These are phyloP conservation scores for Ammodramus savannarum DNA, from an alignment of 2,113 vertebrate genomes.

Conservation along the genomic window DNA sequence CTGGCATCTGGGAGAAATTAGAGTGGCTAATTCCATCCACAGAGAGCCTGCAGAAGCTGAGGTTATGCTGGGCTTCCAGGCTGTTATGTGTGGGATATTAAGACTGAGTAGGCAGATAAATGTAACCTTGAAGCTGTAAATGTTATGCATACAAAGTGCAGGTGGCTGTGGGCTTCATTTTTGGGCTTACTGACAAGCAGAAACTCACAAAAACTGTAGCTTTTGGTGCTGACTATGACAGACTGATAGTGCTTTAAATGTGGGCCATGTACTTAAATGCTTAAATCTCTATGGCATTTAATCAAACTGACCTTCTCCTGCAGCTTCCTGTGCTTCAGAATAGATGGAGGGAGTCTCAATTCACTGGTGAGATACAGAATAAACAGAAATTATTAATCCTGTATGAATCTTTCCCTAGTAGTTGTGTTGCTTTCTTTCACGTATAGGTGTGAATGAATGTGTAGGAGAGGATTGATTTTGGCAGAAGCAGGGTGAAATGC, in stretches of 20 bases:
- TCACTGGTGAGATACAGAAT: background rate
- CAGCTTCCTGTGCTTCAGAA: background rate
- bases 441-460: background rate
- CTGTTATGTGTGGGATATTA: background rate
- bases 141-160: background rate
- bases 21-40: background rate
- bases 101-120: background rate
- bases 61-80: background rate
- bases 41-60: background rate
- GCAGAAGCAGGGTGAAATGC: background rate
- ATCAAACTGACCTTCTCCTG: background rate
- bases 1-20: background rate
- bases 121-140: background rate
- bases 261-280: background rate
- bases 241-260: background rate
- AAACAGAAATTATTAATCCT: background rate
- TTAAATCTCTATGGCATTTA: background rate
- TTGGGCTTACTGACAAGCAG: background rate
- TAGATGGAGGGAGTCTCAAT: background rate
- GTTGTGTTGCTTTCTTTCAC: background rate
- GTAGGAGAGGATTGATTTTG: background rate
- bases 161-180: background rate
- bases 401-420: background rate
- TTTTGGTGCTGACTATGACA: background rate
- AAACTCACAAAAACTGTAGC: background rate